Base-by-base conservation (phyloP, 2,888 invertebrate species). In the Augiades crinisus region DNA sequence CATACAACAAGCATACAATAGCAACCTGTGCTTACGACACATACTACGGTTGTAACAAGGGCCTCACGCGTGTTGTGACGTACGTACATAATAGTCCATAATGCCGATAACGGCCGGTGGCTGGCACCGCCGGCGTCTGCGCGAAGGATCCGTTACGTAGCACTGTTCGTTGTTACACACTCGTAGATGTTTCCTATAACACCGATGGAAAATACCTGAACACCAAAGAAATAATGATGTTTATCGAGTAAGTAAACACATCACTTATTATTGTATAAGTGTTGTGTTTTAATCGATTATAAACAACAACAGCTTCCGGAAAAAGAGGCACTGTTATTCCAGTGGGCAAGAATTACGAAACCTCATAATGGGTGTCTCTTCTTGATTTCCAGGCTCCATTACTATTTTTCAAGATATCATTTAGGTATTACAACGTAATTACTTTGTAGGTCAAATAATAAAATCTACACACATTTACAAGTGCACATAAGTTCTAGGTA, bases 41-140 rank as follows among this genome's bases (percentile, higher is more conserved):
- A 41, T 14, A 21, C 16, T 31, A 24, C 41, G 51, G 43, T 36
- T 21, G 30, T 44, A 44, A 22, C 37, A 31, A 44, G 44, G 37
- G 30, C 44, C 44, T 34, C 34, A 50, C 34, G 44, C 31, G 44
- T 37, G 16, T 14, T 13, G 36, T 44, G 44, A 44, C 43, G 43
- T 44, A 31, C 6, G 13, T 22, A 41, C 50, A 30, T 44, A 44
- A 44, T 51, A 37, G 51, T 37, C 38, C 47, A 57, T 55, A 53
- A 51, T 57, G 50, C 57, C 66, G 75, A 78, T 79, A 79, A 75
- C 66, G 62, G 64, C 61, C 78, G 69, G 81, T 75, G 81, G 78
- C 81, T 78, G 81, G 81, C 64, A 63, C 69, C 69, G 62, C 80
- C 78, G 72, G 68, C 70, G 68, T 78, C 78, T 81, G 80, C 61